Conservation (phyloP, 2,113 vertebrate genomes). For the Piliocolobus tephrosceles region DNA sequence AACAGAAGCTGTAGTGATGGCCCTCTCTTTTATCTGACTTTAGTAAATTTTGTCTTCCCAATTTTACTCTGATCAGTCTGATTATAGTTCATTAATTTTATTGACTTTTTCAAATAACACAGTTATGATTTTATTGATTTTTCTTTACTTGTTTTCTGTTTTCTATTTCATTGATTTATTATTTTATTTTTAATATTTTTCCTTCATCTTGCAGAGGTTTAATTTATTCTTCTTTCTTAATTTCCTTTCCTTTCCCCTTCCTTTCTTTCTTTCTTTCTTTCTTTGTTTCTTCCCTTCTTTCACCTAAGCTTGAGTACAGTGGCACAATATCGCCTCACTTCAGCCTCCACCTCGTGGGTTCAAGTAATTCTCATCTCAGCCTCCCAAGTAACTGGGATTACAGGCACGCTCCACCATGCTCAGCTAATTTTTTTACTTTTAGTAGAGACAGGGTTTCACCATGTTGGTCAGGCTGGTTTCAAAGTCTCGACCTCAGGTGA, state of each 20-base stretch:
- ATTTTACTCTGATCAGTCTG: not conserved
- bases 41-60: not conserved
- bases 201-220: not conserved
- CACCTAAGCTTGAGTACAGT: too few species aligned
- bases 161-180: not conserved
- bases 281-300: too few species aligned
- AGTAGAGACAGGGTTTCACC: too few species aligned
- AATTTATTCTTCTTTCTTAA: not conserved
- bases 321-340: too few species aligned
- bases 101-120: not conserved
- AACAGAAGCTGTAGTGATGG: not conserved
- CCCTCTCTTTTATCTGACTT: not conserved
- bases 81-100: not conserved
- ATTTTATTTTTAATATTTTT: not conserved
- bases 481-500: too few species aligned
- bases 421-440: too few species aligned
- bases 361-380: too few species aligned
- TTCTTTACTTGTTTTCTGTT: not conserved
- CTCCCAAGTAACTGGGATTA: too few species aligned
- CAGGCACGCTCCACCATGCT: too few species aligned
- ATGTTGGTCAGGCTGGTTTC: too few species aligned
- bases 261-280: too few species aligned
- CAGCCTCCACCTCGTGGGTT: too few species aligned
- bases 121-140: not conserved
- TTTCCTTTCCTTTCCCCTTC: not conserved